phyloP scores from a whole-genome alignment of 2,888 invertebrate species.

The Agrochola litura region DNA sequence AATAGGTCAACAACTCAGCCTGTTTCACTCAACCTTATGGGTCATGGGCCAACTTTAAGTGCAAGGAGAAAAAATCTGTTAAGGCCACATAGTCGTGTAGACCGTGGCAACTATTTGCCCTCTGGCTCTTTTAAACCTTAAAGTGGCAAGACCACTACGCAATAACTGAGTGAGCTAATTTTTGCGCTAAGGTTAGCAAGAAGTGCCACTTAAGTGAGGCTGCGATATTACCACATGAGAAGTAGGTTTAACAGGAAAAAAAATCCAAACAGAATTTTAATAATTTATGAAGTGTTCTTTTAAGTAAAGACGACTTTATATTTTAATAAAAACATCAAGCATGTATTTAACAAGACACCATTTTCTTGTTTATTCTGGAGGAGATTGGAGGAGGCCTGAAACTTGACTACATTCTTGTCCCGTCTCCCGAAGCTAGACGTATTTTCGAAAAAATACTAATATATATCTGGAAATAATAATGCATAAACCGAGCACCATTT shows the following conservation, averaged over 20 bases:
- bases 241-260: conserved; percentile 16
- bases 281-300: neutral
- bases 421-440: too few relatives aligned
- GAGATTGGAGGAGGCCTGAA: too few relatives aligned
- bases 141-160: conserved; percentile 38
- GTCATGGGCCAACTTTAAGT: conserved; percentile 44
- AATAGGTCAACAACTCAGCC: neutral
- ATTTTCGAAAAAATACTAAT: too few relatives aligned
- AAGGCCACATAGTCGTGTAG: conserved; percentile 33
- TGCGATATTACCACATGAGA: conserved; percentile 28
- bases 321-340: too few relatives aligned
- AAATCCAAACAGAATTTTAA: conserved; percentile 5
- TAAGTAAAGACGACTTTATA: too few relatives aligned
- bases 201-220: conserved; percentile 24
- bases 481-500: too few relatives aligned
- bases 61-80: conserved; percentile 32
- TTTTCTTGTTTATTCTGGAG: neutral
- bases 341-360: neutral
- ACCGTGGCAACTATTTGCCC: conserved; percentile 48
- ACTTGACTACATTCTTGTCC: too few relatives aligned
- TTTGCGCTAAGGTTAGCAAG: conserved; percentile 36
- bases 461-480: too few relatives aligned
- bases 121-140: conserved; percentile 41
- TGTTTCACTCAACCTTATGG: conserved; percentile 16
- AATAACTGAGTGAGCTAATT: conserved; percentile 37